phyloP scores from a whole-genome alignment of 2,113 vertebrate genomes.

The Pipa parva region DNA sequence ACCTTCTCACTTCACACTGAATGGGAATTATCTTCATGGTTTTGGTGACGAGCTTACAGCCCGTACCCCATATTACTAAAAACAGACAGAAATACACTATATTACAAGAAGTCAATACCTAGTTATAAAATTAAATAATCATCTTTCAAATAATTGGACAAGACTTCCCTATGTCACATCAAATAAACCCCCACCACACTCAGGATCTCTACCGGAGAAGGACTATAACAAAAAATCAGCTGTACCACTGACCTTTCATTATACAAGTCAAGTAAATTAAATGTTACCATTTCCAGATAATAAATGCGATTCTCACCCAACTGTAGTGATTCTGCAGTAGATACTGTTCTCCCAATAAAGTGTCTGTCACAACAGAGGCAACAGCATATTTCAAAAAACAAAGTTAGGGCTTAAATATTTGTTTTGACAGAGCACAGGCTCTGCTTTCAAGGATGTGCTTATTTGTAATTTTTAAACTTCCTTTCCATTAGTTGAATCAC shows the following conservation, averaged over 20 bases:
- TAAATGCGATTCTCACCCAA: too few species aligned
- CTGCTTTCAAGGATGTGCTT: too few species aligned
- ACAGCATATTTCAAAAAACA: too few species aligned
- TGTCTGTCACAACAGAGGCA: too few species aligned
- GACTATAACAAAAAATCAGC: background rate
- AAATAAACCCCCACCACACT: background rate
- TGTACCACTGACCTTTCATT: background rate
- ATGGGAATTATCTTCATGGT: background rate
- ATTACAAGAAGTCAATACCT: slow-evolving; percentile 2
- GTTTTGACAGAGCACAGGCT: too few species aligned
- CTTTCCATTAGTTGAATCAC: too few species aligned
- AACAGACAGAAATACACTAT: background rate
- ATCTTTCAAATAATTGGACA: slow-evolving; percentile 8
- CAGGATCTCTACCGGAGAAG: background rate
- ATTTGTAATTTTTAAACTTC: too few species aligned
- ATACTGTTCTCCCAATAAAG: too few species aligned
- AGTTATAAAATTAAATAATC: slow-evolving; percentile 7
- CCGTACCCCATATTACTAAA: background rate
- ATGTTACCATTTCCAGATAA: too few species aligned
- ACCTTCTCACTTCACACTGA: too few species aligned
- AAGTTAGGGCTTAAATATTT: too few species aligned
- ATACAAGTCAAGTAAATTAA: background rate
- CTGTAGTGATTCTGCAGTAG: too few species aligned
- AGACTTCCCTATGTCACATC: background rate
- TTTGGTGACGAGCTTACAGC: background rate